Evolutionary conservation across 2,113 vertebrate species (phyloP).

Genomic region (Excalfactoria chinensis): DNA sequence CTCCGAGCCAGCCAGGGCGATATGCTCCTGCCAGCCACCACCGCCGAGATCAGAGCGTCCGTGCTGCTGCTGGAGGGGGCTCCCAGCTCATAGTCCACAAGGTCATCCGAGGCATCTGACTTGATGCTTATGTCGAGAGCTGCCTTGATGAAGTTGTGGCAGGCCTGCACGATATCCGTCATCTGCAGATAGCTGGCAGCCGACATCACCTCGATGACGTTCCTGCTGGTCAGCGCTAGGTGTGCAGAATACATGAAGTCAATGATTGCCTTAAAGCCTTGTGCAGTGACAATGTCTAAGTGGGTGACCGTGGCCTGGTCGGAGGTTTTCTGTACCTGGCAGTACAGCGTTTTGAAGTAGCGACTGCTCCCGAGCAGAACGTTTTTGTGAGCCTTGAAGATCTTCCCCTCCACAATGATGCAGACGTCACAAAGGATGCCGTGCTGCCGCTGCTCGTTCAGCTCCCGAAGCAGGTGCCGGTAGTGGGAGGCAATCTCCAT

Average conservation of each 20-base stretch:
- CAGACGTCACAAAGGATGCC: slow-evolving; percentile 97
- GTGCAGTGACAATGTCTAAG: slow-evolving; percentile 96
- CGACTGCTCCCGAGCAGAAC: slow-evolving; percentile 96
- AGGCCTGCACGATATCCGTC: slow-evolving; percentile 98
- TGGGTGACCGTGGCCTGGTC: slow-evolving; percentile 96
- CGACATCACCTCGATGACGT: slow-evolving; percentile 99
- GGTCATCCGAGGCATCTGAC: slow-evolving; percentile 91
- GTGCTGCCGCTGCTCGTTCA: slow-evolving; percentile 95
- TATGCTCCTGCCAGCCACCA: slow-evolving; percentile 94
- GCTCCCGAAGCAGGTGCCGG: slow-evolving; percentile 94
- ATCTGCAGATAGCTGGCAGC: slow-evolving; percentile 98
- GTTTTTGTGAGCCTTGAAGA: slow-evolving; percentile 98
- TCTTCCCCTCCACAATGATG: slow-evolving; percentile 96
- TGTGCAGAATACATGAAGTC: slow-evolving; percentile 99
- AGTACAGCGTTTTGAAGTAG: slow-evolving; percentile 98
- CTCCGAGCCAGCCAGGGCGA: slow-evolving; percentile 93
- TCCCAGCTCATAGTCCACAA: slow-evolving; percentile 89
- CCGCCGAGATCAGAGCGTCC: slow-evolving; percentile 89
- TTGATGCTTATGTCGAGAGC: slow-evolving; percentile 98
- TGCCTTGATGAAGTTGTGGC: slow-evolving; percentile 96
- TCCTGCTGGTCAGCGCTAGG: slow-evolving; percentile 95
- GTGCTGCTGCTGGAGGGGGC: slow-evolving; percentile 81
- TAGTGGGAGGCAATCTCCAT: slow-evolving; percentile 99
- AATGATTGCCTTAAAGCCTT: slow-evolving; percentile 97
- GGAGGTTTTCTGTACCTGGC: slow-evolving; percentile 94